phyloP scores from a whole-genome alignment of 2,113 vertebrate species.

The Uria lomvia region DNA sequence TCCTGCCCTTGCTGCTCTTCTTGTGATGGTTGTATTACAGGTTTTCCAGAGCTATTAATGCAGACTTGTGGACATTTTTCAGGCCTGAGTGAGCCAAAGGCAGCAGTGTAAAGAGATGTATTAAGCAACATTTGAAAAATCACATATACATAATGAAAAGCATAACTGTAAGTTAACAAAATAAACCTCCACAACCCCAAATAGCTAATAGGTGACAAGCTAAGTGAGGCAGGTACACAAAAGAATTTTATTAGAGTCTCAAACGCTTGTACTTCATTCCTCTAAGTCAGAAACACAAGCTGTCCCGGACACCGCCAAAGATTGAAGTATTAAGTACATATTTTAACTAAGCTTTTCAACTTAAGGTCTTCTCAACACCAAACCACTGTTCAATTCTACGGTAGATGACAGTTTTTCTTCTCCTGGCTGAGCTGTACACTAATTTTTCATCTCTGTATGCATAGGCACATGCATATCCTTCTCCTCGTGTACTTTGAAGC shows the following conservation, averaged over 20 bases:
- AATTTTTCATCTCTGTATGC: background rate
- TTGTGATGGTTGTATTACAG: background rate
- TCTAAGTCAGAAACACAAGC: background rate
- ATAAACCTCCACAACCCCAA: background rate
- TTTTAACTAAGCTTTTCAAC: background rate
- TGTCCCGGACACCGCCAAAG: fast-evolving
- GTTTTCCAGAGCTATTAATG: conserved; percentile 66
- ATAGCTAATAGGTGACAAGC: background rate
- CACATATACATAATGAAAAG: background rate
- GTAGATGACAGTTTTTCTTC: background rate
- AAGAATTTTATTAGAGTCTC: background rate
- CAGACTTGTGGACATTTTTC: conserved; percentile 27
- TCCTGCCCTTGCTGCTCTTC: conserved; percentile 62
- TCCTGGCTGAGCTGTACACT: background rate
- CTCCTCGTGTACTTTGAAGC: background rate
- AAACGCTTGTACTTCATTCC: background rate
- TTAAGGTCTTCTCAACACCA: background rate
- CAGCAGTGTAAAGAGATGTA: conserved; percentile 28
- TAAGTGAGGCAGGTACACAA: background rate
- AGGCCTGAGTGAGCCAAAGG: conserved; percentile 43
- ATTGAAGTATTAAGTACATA: background rate
- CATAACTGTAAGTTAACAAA: background rate
- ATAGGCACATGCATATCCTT: background rate
- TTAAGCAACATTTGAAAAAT: background rate
- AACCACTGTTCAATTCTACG: background rate